Evolutionary conservation across 1,140 invertebrate genomes (phyloP).

Genomic region (Pachyrhynchus sulphureomaculatus): DNA sequence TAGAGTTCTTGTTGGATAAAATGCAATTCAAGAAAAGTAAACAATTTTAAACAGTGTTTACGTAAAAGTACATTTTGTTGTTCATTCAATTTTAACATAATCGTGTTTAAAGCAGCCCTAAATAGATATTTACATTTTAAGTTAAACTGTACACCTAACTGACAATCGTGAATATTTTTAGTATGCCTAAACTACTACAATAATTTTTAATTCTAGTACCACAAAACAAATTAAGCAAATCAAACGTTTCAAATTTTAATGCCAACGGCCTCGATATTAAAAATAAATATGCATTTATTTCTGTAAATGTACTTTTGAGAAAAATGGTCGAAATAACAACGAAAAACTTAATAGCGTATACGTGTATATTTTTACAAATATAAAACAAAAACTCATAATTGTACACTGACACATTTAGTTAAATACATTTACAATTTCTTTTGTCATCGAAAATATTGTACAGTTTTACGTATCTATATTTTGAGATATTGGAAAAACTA

Average conservation of each 20-base stretch:
- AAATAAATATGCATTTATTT: not conserved
- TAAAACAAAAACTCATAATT: conserved; percentile 29
- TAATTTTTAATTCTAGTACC: not conserved
- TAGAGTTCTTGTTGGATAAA: no score
- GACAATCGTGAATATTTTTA: not conserved
- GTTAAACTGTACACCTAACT: conserved; percentile 9
- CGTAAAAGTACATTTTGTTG: no score
- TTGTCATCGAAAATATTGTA: conserved; percentile 47
- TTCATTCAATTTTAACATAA: not conserved
- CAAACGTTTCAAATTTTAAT: not conserved
- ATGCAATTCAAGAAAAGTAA: no score
- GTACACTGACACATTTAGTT: conserved; percentile 18
- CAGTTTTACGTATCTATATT: conserved; percentile 50
- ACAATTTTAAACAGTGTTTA: no score
- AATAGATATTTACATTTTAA: not conserved
- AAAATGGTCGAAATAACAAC: conserved; percentile 2
- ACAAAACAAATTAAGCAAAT: not conserved
- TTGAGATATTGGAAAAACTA: conserved; percentile 21
- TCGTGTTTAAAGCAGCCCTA: not conserved
- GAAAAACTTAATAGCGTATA: conserved; percentile 42
- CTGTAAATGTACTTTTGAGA: not conserved
- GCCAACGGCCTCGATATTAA: not conserved
- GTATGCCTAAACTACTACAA: not conserved
- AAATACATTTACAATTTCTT: conserved; percentile 33
- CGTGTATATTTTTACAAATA: conserved; percentile 40